Conservation (phyloP, 2,888 invertebrate species). For the Dryobota labecula region DNA sequence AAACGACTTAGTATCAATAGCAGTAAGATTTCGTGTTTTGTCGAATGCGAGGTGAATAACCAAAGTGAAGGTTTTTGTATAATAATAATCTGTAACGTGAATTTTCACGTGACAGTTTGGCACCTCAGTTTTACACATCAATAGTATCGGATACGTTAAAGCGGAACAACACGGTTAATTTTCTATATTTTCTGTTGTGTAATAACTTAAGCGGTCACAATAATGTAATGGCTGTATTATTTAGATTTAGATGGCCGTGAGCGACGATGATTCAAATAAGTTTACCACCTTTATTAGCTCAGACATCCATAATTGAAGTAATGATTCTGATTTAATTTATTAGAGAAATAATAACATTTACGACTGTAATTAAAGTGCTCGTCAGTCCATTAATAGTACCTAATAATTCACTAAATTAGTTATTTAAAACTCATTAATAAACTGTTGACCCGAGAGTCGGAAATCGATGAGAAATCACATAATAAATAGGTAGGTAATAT, state of each 20-base stretch:
- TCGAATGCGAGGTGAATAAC: conserved; percentile 47
- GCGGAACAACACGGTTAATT: conserved; percentile 10
- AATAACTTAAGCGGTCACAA: conserved; percentile 7
- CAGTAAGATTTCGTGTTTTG: conserved; percentile 18
- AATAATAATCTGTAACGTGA: conserved; percentile 25
- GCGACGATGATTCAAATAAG: conserved; percentile 13
- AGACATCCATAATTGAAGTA: background rate
- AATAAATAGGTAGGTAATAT: background rate
- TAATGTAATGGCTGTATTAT: conserved; percentile 37
- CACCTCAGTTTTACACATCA: conserved; percentile 35
- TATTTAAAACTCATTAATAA: background rate
- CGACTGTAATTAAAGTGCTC: background rate
- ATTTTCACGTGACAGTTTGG: conserved; percentile 31
- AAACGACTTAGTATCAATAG: conserved; percentile 20
- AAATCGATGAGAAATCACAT: background rate
- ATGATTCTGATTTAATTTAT: conserved; percentile 6
- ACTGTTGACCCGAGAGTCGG: background rate
- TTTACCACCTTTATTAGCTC: conserved; percentile 6
- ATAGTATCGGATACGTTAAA: conserved; percentile 1
- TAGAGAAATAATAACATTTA: conserved; percentile 1
- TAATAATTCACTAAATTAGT: background rate
- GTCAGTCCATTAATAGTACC: conserved; percentile 2
- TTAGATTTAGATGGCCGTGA: conserved; percentile 8
- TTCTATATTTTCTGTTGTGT: background rate
- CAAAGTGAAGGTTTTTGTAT: conserved; percentile 26